Evolutionary conservation across 1,140 invertebrate species (phyloP).

Genomic region (Drosophila sechellia): DNA sequence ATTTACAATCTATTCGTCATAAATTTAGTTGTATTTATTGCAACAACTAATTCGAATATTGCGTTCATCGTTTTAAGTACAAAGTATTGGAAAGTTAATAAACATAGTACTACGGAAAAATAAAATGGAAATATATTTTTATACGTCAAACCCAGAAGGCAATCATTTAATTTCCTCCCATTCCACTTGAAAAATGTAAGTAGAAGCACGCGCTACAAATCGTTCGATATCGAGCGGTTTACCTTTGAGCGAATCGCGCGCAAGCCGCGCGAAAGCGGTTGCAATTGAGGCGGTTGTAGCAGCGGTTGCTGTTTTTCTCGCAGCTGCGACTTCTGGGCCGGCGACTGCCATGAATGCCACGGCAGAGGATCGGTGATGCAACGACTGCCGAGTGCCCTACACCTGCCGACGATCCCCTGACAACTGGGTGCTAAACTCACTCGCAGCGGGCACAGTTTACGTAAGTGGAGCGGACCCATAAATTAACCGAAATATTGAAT

Average conservation of each 20-base stretch:
- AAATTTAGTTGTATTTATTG: background rate
- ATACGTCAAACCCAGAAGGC: no score
- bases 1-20: background rate
- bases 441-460: constrained; percentile 36
- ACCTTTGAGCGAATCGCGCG: constrained; percentile 36
- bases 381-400: constrained; percentile 26
- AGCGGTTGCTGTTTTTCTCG: background rate
- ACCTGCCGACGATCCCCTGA: constrained; percentile 26
- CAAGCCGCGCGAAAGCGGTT: constrained; percentile 5
- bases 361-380: constrained; percentile 47
- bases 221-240: constrained; percentile 24
- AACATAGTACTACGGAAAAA: no score
- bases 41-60: background rate
- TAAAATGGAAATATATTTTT: no score
- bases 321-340: constrained; percentile 20
- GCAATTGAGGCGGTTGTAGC: constrained; percentile 7
- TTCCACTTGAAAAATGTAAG: background rate
- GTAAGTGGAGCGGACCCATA: constrained; percentile 50
- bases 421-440: constrained; percentile 29
- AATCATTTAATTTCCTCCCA: no score
- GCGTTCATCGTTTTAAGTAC: background rate
- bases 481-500: constrained; percentile 25
- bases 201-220: constrained; percentile 34
- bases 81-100: background rate
- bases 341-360: constrained; percentile 5